Evolutionary conservation across 2,888 invertebrate species (phyloP).

Genomic region (Andricus quercusramuli): DNA sequence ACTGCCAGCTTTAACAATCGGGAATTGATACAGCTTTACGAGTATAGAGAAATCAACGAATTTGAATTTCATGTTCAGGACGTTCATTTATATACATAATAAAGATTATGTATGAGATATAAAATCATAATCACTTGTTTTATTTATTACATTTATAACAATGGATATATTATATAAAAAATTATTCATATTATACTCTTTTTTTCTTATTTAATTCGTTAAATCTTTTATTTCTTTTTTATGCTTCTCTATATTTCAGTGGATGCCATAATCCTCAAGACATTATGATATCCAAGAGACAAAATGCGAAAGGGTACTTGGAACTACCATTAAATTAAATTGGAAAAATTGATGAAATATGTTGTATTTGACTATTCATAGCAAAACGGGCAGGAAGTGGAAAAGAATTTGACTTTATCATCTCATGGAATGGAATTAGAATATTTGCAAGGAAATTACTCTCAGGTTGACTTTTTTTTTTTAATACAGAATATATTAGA

Average conservation of each 20-base stretch:
- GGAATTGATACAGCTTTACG: constrained; percentile 1
- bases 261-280: no score
- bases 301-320: background rate
- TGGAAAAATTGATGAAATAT: no score
- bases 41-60: background rate
- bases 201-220: no score
- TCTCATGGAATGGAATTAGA: no score
- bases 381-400: background rate
- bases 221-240: no score
- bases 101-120: background rate
- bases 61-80: background rate
- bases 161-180: background rate
- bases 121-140: background rate
- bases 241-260: no score
- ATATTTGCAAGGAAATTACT: background rate
- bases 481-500: background rate
- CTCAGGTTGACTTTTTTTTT: background rate
- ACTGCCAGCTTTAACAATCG: background rate
- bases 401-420: no score
- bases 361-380: no score
- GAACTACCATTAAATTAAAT: background rate
- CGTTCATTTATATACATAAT: background rate
- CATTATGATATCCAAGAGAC: background rate
- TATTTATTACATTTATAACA: background rate
- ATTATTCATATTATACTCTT: no score